Base-by-base conservation (phyloP, 2,888 invertebrate species). In the Amitus sp. region DNA sequence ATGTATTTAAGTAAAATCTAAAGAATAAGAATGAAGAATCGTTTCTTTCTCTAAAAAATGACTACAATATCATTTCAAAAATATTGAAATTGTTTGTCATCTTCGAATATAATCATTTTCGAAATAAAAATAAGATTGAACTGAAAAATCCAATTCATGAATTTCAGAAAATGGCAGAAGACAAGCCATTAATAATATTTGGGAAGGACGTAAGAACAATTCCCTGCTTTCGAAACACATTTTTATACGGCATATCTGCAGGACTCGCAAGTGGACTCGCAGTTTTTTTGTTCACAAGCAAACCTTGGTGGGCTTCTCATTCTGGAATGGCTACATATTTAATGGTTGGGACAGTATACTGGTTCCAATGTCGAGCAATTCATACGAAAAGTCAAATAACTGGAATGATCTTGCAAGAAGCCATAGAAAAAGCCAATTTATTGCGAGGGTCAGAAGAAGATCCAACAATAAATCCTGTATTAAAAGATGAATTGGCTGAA, bases 201-300 rank as follows among this genome's bases (percentile, higher is more conserved):
- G 66, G 61, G 4, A 49, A 47, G 17, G 56, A 67, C 40, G 2
- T 63, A 9, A 39, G 59, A 0, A 59, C 62, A 57, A 53, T 67
- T 20, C 65, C 67, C 9, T 69, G 69, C 43, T 66, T 63, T 48
- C 55, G 60, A 19, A 39, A 50, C 15, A 55, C 62, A 6, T 62
- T 66, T 37, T 19, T 69, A 1, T 67, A 69, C 48, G 54, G 58
- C 18, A 47, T 65, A 37, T 55, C 57, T 10, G 55, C 67, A 10
- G 66, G 59, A 20, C 1, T 67, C 40, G 60, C 37, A 2, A 58
- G 52, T 20, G 52, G 61, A 5, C 12, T 66, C 12, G 0, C 39
- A 15, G 50, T 57, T 17, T 69, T 69, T 56, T 42, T 69, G 40
- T 33, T 49, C 5, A 69, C 69, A 1, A 69, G 69, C 50, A 67